Conservation (phyloP, 1,140 invertebrate genomes). For the Halictus rubicundus region DNA sequence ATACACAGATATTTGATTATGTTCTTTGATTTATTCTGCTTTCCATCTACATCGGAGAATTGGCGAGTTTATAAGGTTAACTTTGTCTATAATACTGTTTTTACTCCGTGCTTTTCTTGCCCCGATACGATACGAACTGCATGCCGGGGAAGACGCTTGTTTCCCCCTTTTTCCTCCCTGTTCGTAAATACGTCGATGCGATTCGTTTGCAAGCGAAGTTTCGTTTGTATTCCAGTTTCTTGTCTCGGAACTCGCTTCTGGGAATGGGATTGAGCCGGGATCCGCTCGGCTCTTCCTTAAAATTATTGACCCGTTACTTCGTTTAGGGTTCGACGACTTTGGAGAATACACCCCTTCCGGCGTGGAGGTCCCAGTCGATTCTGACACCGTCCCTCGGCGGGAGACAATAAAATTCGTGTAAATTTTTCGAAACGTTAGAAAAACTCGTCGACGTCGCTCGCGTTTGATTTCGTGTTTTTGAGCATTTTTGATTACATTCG, state of each 20-base stretch:
- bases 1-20: too few species aligned
- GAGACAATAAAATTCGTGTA: constrained; percentile 27
- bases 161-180: background rate
- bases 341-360: background rate
- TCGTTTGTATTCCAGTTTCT: constrained; percentile 21
- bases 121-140: background rate
- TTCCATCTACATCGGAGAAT: constrained; percentile 2
- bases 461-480: constrained; percentile 39
- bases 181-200: constrained; percentile 34
- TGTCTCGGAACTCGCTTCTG: constrained; percentile 8
- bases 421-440: constrained; percentile 54
- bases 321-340: constrained; percentile 9
- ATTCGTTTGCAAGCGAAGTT: constrained; percentile 8
- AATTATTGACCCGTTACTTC: background rate
- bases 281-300: constrained; percentile 6
- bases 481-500: constrained; percentile 47
- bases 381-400: constrained; percentile 18
- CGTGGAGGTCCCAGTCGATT: background rate
- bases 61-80: background rate
- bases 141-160: constrained; percentile 22
- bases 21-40: background rate
- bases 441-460: background rate
- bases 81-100: background rate
- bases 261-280: constrained; percentile 11
- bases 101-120: background rate